Evolutionary conservation across 2,888 invertebrate species (phyloP).

Genomic region (Allophyes oxyacanthae): DNA sequence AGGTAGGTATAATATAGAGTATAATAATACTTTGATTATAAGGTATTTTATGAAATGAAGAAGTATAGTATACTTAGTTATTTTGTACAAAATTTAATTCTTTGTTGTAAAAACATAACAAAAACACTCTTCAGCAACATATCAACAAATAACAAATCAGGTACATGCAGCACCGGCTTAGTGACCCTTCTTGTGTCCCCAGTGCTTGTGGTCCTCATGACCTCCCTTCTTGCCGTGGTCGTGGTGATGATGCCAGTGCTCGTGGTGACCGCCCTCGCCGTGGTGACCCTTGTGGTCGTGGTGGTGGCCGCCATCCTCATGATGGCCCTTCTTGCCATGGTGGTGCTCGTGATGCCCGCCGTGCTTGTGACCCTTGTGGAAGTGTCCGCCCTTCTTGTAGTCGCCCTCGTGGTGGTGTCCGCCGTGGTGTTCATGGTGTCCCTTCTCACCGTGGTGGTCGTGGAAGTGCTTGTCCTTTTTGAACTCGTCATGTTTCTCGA

Average conservation of each 20-base stretch:
- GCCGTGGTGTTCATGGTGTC: slow-evolving; percentile 93
- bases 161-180: slow-evolving; percentile 61
- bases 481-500: slow-evolving; percentile 95
- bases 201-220: slow-evolving; percentile 93
- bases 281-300: slow-evolving; percentile 94
- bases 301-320: slow-evolving; percentile 93
- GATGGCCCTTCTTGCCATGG: slow-evolving; percentile 93
- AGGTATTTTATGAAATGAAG: slow-evolving; percentile 1
- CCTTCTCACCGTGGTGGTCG: slow-evolving; percentile 94
- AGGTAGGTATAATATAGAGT: too few species aligned
- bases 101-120: slow-evolving; percentile 68
- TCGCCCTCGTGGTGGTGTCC: slow-evolving; percentile 93
- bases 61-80: slow-evolving; percentile 10
- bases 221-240: slow-evolving; percentile 94
- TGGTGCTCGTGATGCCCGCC: slow-evolving; percentile 93
- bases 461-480: slow-evolving; percentile 96
- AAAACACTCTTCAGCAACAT: slow-evolving; percentile 61
- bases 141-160: slow-evolving; percentile 73
- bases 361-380: slow-evolving; percentile 94
- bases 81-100: slow-evolving; percentile 57
- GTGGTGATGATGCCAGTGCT: slow-evolving; percentile 92
- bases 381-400: slow-evolving; percentile 94
- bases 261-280: slow-evolving; percentile 93
- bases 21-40: too few species aligned
- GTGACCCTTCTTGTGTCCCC: slow-evolving; percentile 91